Evolutionary conservation across 2,888 invertebrate species (phyloP), one percentile per base, ranked within the genome.

Genomic region (Sisyra nigra): DNA sequence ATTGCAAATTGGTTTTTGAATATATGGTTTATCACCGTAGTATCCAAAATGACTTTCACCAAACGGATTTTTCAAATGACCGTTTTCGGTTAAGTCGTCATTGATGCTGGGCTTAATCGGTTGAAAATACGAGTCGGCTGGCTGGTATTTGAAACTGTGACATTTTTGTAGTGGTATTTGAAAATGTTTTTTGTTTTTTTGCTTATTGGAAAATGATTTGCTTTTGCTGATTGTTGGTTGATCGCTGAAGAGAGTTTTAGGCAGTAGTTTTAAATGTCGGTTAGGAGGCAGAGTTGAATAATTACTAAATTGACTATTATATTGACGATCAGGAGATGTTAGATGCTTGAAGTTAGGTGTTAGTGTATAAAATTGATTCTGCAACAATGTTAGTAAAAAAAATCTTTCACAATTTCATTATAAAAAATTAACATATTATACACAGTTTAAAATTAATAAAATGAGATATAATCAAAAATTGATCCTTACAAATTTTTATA

Each of bases 111-210:
- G 65, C 55, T 73, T 69, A 49, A 75, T 74, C 5, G 75, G 75
- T 62, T 75, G 75, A 51, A 75, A 75, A 52, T 74, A 75, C 54
- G 74, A 74, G 48, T 64, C 64, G 19, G 63, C 62, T 43, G 64
- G 63, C 57, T 64, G 63, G 48, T 62, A 62, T 48, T 61, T 62
- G 55, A 75, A 75, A 56, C 75, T 75, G 58, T 75, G 74, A 52
- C 74, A 72, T 56, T 75, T 75, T 57, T 75, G 75, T 33, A 75
- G 56, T 2, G 74, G 74, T 51, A 73, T 71, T 66, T 74, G 74
- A 50, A 74, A 73, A 49, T 71, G 71, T 61, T 74, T 74, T 63
- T 74, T 74, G 52, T 69, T 58, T 47, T 60, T 60, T 39, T 55
- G 54, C 45, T 59, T 58, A 42, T 58, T 57, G 17, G 61, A 58